phyloP scores from a whole-genome alignment of 2,113 vertebrate genomes.

The Marmota monax region DNA sequence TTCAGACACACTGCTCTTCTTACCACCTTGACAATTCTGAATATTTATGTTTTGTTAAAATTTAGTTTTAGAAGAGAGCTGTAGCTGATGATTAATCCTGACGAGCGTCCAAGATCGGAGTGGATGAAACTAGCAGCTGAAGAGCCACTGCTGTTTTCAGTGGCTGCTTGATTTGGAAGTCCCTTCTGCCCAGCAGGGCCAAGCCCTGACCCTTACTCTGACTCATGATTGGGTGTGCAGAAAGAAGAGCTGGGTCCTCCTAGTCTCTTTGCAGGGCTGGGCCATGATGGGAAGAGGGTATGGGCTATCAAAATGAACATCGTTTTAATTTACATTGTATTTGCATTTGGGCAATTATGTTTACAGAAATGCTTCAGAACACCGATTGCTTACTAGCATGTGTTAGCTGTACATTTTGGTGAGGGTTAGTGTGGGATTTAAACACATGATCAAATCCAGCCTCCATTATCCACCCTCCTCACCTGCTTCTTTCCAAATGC shows the following conservation, averaged over 20 bases:
- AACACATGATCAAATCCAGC: not conserved
- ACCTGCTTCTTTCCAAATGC: not conserved
- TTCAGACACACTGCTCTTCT: not conserved
- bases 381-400: not conserved
- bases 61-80: not conserved
- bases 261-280: no score
- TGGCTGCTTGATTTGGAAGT: no score
- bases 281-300: not conserved
- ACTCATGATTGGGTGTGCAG: no score
- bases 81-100: no score
- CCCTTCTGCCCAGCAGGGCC: no score
- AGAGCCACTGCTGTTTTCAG: no score
- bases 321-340: rapidly evolving
- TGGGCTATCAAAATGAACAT: not conserved
- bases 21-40: not conserved
- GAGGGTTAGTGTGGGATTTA: no score
- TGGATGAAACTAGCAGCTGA: not conserved
- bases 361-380: not conserved
- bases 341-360: not conserved
- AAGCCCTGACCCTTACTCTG: no score
- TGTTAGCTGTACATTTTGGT: not conserved
- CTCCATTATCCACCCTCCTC: not conserved
- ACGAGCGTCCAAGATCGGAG: rapidly evolving
- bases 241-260: not conserved
- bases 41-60: not conserved